phyloP scores from a whole-genome alignment of 2,888 invertebrate genomes.

The Lasioglossum morio region DNA sequence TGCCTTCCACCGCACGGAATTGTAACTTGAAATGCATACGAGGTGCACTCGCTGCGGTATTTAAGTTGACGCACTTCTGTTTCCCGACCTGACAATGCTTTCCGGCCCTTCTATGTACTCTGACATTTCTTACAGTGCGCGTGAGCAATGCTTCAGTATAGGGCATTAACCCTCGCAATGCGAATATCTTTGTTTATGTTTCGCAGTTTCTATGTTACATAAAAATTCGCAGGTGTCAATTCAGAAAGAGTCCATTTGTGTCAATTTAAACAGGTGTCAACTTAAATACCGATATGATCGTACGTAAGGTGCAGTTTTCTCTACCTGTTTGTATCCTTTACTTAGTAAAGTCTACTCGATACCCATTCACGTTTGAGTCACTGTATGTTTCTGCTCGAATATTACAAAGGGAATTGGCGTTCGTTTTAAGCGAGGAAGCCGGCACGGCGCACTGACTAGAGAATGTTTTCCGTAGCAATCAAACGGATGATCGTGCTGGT shows the following conservation, averaged over 20 bases:
- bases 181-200: neutral
- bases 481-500: conserved; percentile 56
- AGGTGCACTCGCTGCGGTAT: neutral
- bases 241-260: no score
- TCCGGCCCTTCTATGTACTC: neutral
- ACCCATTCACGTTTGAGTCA: neutral
- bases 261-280: no score
- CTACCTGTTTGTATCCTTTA: no score
- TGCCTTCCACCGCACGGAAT: conserved; percentile 4
- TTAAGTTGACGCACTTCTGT: neutral
- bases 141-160: neutral
- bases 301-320: neutral
- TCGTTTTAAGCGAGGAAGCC: neutral
- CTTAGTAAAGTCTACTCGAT: no score
- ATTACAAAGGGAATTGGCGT: neutral
- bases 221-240: neutral
- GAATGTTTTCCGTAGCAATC: conserved; percentile 65
- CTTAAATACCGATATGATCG: neutral
- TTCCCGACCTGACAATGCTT: neutral
- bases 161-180: neutral
- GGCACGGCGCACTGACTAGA: neutral
- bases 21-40: neutral
- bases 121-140: neutral
- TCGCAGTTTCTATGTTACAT: neutral
- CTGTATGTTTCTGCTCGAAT: neutral